Base-by-base conservation (phyloP, 2,888 invertebrate species). In the Exephanes ischioxanthus region DNA sequence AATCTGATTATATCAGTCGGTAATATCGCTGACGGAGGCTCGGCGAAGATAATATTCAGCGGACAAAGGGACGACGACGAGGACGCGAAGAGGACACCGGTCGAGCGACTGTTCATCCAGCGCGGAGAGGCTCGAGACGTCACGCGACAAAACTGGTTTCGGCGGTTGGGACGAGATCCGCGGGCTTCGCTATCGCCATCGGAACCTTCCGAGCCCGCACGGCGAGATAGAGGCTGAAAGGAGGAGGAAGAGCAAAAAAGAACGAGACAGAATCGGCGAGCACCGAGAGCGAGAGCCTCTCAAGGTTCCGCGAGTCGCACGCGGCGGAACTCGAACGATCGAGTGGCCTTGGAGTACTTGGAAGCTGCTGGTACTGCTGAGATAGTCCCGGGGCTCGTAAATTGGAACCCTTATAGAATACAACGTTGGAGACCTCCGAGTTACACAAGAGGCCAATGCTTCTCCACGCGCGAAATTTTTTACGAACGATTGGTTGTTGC, bases 141-240 rank as follows among this genome's bases (percentile, higher is more conserved):
- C 83, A 75, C 80, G 70, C 45, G 80, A 67, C 67, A 37, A 79
- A 83, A 84, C 83, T 84, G 80, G 83, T 84, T 84, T 84, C n/a
- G 83, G 71, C 73, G 45, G 75, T 71, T 71, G 75, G n/a, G 51
- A 55, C 72, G 58, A 55, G 66, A 68, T 70, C 37, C 63, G 41
- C 63, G 19, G 53, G 45, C 82, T 51, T 45, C 61, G 45, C 61
- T 45, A 70, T 58, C 68, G 33, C 75, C 55, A 61, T 63, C 53
- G 67, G 48, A 37, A 63, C 73, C 55, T 51, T 37, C 63, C 72
- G 73, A 79, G 70, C 66, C 70, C 58, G 45, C 26, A 33, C 33
- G 55, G 14, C n/a, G 63, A 45, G 51, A 71, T 51, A 6, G 63
- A 53, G 37, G 30, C 26, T 22, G 22, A 66, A 63, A 11, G 63